These are phyloP conservation scores for Drosophila monieri DNA, from an alignment of 2,888 invertebrate species.

Conservation along the genomic window DNA sequence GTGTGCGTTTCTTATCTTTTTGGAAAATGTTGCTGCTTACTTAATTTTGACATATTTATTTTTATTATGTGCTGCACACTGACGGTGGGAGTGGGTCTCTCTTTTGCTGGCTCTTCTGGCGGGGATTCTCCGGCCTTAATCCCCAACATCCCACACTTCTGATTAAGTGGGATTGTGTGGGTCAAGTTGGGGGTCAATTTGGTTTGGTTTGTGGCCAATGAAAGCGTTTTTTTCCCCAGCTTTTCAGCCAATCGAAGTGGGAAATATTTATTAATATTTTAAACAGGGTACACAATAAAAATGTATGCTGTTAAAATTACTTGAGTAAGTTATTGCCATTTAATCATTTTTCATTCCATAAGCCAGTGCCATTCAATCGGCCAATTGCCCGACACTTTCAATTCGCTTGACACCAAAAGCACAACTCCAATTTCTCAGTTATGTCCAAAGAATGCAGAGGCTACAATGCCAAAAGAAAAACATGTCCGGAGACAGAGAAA, in stretches of 20 bases:
- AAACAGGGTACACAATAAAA: neutral
- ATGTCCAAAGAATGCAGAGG: conserved; percentile 54
- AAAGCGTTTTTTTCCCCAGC: conserved; percentile 4
- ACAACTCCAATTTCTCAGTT: conserved; percentile 51
- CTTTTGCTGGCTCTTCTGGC: neutral
- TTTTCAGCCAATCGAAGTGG: neutral
- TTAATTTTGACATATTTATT: conserved; percentile 80
- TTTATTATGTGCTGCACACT: conserved; percentile 54
- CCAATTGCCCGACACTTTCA: conserved; percentile 55
- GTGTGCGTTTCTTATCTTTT: conserved; percentile 45
- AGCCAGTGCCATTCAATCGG: conserved; percentile 61
- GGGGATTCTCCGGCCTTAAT: neutral
- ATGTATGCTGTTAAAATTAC: neutral
- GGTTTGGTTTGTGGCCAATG: conserved; percentile 8
- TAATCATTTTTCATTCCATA: conserved; percentile 25
- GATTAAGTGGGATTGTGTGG: conserved; percentile 23
- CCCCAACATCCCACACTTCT: conserved; percentile 1
- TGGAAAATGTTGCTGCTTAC: conserved; percentile 64
- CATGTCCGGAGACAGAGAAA: conserved; percentile 26
- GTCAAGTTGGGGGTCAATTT: conserved; percentile 27
- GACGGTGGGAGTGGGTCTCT: conserved; percentile 34
- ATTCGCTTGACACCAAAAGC: conserved; percentile 21
- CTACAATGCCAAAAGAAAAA: neutral
- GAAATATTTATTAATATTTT: conserved; percentile 3
- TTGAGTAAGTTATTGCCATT: neutral